Evolutionary conservation across 2,797 vertebrate species (phyloP).

Genomic region (Microchirus variegatus): DNA sequence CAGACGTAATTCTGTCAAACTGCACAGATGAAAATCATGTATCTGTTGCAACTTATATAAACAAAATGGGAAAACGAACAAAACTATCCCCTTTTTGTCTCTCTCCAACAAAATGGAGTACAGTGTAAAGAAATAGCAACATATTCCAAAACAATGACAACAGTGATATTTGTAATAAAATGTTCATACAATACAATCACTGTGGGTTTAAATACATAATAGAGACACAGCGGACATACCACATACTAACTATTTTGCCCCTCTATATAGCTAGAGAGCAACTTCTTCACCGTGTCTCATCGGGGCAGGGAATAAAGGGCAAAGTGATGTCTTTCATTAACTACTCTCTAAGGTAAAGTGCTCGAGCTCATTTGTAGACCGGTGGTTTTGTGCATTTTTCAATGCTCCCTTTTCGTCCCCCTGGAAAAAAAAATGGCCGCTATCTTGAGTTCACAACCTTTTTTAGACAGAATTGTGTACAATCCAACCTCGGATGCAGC

Average conservation of each 20-base stretch:
- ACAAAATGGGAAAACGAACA: too few relatives aligned
- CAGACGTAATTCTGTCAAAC: too few relatives aligned
- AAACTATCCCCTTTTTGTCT: too few relatives aligned
- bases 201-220: background rate
- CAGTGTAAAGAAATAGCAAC: too few relatives aligned
- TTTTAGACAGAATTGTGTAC: background rate
- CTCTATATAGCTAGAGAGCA: background rate
- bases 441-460: slow-evolving; percentile 39
- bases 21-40: too few relatives aligned
- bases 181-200: background rate
- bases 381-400: slow-evolving; percentile 34
- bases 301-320: slow-evolving; percentile 17
- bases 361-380: slow-evolving; percentile 27
- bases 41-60: too few relatives aligned
- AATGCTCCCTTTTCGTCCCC: slow-evolving; percentile 45
- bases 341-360: slow-evolving; percentile 25
- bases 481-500: slow-evolving; percentile 26
- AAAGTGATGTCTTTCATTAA: slow-evolving; percentile 44
- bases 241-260: background rate
- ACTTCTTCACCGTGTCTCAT: slow-evolving; percentile 16
- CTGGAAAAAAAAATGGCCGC: slow-evolving; percentile 37
- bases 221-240: background rate
- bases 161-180: too few relatives aligned
- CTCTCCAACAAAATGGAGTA: too few relatives aligned
- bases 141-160: too few relatives aligned